Conservation (phyloP, 2,113 vertebrate species). For the Orthonyx spaldingii region DNA sequence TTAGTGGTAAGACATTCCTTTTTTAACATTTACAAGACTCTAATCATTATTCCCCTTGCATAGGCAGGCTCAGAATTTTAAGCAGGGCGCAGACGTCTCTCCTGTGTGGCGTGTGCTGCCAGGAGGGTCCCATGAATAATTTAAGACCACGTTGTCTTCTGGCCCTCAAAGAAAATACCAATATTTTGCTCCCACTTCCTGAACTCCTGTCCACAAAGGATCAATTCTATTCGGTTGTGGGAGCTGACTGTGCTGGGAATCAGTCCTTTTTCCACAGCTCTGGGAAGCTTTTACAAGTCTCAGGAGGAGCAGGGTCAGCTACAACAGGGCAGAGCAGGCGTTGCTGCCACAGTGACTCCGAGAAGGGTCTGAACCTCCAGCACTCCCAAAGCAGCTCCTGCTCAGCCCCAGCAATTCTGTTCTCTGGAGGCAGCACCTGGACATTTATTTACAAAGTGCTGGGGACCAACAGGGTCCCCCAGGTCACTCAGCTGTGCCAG, state of each 20-base stretch:
- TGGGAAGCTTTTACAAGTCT: background rate
- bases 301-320: background rate
- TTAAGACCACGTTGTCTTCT: background rate
- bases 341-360: background rate
- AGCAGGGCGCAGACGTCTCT: background rate
- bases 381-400: background rate
- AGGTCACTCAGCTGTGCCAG: background rate
- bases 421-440: background rate
- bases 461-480: background rate
- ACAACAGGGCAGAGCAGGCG: background rate
- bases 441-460: background rate
- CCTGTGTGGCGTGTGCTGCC: background rate
- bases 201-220: background rate
- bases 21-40: background rate
- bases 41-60: conserved; percentile 7
- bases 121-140: background rate
- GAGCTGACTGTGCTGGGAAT: background rate
- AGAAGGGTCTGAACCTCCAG: background rate
- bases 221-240: fast-evolving
- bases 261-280: background rate
- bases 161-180: background rate
- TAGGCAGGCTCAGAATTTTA: background rate
- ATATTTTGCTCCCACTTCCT: background rate
- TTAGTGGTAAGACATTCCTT: background rate
- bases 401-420: background rate